phyloP scores from a whole-genome alignment of 2,113 vertebrate species.

The Dissostichus mawsoni region DNA sequence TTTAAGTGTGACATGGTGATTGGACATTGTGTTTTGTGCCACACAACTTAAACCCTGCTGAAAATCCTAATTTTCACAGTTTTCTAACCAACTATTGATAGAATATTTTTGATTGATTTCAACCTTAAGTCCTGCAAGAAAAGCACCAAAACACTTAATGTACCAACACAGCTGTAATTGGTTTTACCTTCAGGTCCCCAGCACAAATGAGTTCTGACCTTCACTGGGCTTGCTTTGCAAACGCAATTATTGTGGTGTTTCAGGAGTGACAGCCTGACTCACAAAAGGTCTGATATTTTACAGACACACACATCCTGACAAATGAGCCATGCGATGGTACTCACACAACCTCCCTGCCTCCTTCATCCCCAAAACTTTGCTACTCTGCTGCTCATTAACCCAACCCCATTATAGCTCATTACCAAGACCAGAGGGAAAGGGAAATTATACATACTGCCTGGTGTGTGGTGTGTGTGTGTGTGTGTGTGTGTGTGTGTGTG shows the following conservation, averaged over 20 bases:
- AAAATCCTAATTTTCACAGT: neutral
- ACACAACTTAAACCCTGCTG: neutral
- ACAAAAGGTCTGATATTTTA: slow-evolving; percentile 45
- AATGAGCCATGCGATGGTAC: slow-evolving; percentile 58
- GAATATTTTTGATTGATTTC: slow-evolving; percentile 38
- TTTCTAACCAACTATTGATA: slow-evolving; percentile 7
- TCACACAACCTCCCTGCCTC: slow-evolving; percentile 22
- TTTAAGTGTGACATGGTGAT: neutral
- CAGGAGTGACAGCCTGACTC: slow-evolving; percentile 59
- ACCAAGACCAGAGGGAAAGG: slow-evolving; percentile 43
- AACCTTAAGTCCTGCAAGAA: slow-evolving; percentile 35
- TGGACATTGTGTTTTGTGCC: neutral
- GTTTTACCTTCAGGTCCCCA: slow-evolving; percentile 47
- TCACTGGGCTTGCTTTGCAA: slow-evolving; percentile 37
- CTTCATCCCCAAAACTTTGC: slow-evolving; percentile 52
- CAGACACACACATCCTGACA: slow-evolving; percentile 35
- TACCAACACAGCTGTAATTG: slow-evolving; percentile 45
- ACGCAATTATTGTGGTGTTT: slow-evolving; percentile 53
- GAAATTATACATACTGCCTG: slow-evolving; percentile 25
- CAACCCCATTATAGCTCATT: slow-evolving; percentile 68
- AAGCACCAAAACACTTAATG: slow-evolving; percentile 36
- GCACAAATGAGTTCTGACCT: slow-evolving; percentile 59
- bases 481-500: neutral
- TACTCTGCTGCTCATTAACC: slow-evolving; percentile 70
- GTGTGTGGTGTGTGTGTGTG: neutral